Percentiles rank a stretch among this genome's conserved stretches.
Evolutionary conservation across 2,888 invertebrate species (phyloP).

Genomic region (Philaethria dido): DNA sequence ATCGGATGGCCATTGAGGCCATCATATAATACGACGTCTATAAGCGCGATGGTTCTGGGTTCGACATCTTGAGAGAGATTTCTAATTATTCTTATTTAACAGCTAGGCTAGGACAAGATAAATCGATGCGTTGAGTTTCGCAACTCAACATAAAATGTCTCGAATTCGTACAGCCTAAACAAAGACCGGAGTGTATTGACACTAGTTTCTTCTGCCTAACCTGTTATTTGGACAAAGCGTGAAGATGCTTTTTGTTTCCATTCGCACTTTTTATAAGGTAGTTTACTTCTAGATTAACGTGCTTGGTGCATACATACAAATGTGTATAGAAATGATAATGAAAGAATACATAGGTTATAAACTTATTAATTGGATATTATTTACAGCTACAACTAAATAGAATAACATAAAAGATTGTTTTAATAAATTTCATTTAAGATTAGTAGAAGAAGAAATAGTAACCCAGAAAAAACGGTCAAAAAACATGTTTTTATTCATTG

Average conservation of each 20-base stretch:
- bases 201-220: too few relatives aligned
- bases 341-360: not conserved
- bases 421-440: not conserved
- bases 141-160: too few relatives aligned
- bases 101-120: too few relatives aligned
- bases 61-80: too few relatives aligned
- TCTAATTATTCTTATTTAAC: too few relatives aligned
- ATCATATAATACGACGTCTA: too few relatives aligned
- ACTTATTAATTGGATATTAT: not conserved
- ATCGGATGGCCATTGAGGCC: not conserved
- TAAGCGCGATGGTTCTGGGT: too few relatives aligned
- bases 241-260: too few relatives aligned
- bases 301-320: not conserved
- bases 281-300: not conserved
- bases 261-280: not conserved
- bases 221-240: too few relatives aligned
- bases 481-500: slow-evolving; percentile 2
- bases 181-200: too few relatives aligned
- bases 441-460: not conserved
- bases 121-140: too few relatives aligned
- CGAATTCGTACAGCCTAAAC: too few relatives aligned
- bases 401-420: not conserved
- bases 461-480: not conserved
- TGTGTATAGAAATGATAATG: not conserved
- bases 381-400: not conserved